Conservation (phyloP, 2,797 vertebrate genomes). For the Enteromius mattozi region DNA sequence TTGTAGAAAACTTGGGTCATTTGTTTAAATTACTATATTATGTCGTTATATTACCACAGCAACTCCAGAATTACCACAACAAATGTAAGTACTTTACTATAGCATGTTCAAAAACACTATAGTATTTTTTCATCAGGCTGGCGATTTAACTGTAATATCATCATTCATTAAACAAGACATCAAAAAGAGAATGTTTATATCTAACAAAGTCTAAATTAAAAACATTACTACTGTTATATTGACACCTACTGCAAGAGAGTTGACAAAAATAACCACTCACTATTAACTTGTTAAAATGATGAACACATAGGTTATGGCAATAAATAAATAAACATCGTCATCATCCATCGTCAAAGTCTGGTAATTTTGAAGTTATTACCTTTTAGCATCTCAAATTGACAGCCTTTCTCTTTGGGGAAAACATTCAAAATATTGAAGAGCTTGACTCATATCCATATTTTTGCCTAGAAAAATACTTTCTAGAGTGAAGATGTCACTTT, state of each 20-base stretch:
- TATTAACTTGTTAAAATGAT: background rate
- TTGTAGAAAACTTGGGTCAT: too few relatives aligned
- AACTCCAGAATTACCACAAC: too few relatives aligned
- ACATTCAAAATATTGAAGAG: background rate
- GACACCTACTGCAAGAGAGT: background rate
- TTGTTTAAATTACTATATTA: too few relatives aligned
- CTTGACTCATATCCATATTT: background rate
- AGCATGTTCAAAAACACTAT: too few relatives aligned
- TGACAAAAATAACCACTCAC: background rate
- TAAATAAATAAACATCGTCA: too few relatives aligned
- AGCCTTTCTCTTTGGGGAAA: background rate
- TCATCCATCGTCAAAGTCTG: background rate
- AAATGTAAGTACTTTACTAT: too few relatives aligned
- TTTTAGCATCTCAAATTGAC: background rate
- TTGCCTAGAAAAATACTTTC: background rate
- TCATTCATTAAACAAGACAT: background rate
- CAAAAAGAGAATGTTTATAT: background rate
- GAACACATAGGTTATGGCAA: background rate
- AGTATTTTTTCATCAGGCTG: background rate
- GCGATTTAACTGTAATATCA: slow-evolving; percentile 38
- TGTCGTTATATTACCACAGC: too few relatives aligned
- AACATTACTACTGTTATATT: background rate
- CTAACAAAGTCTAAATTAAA: background rate
- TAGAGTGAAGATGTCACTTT: background rate
- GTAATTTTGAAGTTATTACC: background rate